Conservation (phyloP, 2,113 vertebrate species). For the Amblyopsis rosae region DNA sequence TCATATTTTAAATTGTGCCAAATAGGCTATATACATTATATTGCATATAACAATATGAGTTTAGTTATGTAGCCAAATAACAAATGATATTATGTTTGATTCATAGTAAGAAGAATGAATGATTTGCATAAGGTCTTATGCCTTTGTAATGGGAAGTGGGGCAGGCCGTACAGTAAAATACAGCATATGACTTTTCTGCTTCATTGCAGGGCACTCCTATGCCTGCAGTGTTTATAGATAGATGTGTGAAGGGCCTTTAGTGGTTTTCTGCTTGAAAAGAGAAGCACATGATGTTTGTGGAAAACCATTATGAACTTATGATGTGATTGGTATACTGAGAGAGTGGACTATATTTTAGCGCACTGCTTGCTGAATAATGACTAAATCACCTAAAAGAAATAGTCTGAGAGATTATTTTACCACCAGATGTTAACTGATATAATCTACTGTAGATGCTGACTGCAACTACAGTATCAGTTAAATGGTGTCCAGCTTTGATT, state of each 20-base stretch:
- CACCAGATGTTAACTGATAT: too few relatives aligned
- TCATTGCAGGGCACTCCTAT: conserved; percentile 42
- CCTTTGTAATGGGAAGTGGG: conserved; percentile 42
- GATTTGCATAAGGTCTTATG: conserved; percentile 39
- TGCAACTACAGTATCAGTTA: conserved; percentile 35
- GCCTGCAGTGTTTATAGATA: conserved; percentile 49
- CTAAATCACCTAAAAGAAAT: too few relatives aligned
- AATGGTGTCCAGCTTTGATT: conserved; percentile 13
- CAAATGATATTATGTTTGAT: too few relatives aligned
- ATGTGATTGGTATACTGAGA: conserved; percentile 24
- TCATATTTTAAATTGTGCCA: too few relatives aligned
- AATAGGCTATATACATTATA: too few relatives aligned
- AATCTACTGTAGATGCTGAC: not conserved
- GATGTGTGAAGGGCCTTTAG: conserved; percentile 41
- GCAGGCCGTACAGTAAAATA: conserved; percentile 41
- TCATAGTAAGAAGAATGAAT: too few relatives aligned
- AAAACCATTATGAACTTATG: conserved; percentile 43
- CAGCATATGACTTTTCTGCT: conserved; percentile 58
- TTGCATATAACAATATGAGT: too few relatives aligned
- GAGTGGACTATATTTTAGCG: not conserved
- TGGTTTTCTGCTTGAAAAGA: conserved; percentile 45
- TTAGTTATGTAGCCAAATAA: too few relatives aligned
- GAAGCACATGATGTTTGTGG: conserved; percentile 58
- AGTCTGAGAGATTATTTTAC: too few relatives aligned
- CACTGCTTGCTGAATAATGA: too few relatives aligned